These are phyloP conservation scores for Chelidonichthys spinosus DNA, from an alignment of 2,797 vertebrate species.

Conservation along the genomic window DNA sequence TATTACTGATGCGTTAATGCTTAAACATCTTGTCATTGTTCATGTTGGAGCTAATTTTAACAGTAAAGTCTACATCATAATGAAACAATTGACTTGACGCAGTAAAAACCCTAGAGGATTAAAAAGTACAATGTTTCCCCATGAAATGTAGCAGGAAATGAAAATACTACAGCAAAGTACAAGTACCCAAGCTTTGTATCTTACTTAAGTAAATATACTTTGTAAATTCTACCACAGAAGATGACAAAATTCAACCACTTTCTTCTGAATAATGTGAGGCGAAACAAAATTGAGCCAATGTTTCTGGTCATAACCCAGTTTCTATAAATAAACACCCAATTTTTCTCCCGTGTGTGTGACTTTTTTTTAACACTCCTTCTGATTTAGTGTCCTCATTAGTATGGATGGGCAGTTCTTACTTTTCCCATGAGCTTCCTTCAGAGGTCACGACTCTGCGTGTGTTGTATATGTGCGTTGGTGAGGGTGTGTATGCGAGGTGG, in stretches of 20 bases:
- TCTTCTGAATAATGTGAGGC: conserved; percentile 1
- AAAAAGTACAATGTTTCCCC: not conserved
- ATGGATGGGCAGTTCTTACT: conserved; percentile 61
- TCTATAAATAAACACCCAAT: conserved; percentile 38
- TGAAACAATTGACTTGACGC: not conserved
- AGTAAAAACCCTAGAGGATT: not conserved
- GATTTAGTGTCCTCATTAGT: conserved; percentile 68
- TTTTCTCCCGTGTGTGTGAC: conserved; percentile 15
- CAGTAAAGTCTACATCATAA: not conserved
- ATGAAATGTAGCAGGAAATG: not conserved
- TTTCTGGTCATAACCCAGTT: conserved; percentile 39
- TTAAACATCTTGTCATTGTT: not conserved
- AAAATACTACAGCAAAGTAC: not conserved
- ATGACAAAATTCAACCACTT: not conserved
- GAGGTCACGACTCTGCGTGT: conserved; percentile 63
- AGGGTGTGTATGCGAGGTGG: conserved; percentile 20
- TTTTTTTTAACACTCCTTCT: conserved; percentile 36
- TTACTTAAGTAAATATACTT: not conserved
- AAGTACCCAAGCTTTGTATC: not conserved
- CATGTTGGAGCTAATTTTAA: not conserved
- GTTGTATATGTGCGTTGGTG: conserved; percentile 27
- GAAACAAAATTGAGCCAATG: not conserved
- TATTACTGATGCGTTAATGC: not conserved
- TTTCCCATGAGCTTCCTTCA: conserved; percentile 71
- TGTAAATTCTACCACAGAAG: not conserved